These are phyloP conservation scores for Pteropus rufus DNA, from an alignment of 2,797 vertebrate species.

Conservation along the genomic window DNA sequence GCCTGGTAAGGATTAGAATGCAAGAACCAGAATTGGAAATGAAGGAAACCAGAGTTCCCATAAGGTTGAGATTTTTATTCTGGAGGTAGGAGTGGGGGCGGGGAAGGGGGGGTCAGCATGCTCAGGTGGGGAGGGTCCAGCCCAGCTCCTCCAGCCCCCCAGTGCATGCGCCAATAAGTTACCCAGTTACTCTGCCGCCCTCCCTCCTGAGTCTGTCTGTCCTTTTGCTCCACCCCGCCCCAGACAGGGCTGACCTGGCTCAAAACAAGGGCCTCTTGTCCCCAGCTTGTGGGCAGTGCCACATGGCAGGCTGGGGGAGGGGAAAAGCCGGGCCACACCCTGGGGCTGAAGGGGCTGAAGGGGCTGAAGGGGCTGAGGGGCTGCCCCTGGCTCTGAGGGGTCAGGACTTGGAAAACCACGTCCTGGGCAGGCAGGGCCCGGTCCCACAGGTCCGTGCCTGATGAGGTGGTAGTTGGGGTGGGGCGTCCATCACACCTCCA, in stretches of 20 bases:
- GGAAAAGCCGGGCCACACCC: background rate
- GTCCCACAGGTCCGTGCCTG: conserved; percentile 10
- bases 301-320: background rate
- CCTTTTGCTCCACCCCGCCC: conserved; percentile 29
- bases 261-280: conserved; percentile 54
- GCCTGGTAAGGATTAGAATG: background rate
- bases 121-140: conserved; percentile 69
- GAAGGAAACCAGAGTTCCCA: background rate
- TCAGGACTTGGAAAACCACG: conserved; percentile 35
- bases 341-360: background rate
- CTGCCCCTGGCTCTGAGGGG: conserved; percentile 15
- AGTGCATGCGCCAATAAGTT: conserved; percentile 70
- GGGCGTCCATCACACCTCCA: conserved; percentile 87
- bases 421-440: background rate
- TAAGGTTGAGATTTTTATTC: conserved; percentile 67
- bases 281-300: conserved; percentile 51
- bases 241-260: background rate
- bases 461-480: background rate
- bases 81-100: conserved; percentile 50
- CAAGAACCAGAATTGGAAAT: background rate
- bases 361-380: background rate
- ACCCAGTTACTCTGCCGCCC: conserved; percentile 43
- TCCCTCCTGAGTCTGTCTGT: conserved; percentile 34
- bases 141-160: conserved; percentile 60
- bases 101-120: conserved; percentile 45